Base-by-base conservation (phyloP, 2,113 vertebrate species). In the Jaculus jaculus region DNA sequence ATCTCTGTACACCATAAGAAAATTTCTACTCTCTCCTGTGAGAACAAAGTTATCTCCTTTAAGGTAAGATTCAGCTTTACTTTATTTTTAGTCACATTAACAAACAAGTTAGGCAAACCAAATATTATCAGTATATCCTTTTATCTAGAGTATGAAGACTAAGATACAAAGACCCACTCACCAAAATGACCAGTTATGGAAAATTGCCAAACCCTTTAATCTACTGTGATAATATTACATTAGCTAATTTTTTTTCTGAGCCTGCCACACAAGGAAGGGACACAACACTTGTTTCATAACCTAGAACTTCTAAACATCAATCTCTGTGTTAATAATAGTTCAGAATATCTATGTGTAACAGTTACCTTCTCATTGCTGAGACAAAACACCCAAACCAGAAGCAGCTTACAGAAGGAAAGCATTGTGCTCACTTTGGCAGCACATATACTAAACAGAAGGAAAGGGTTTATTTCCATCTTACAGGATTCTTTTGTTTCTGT, bases 31-130 rank as follows among this genome's bases (percentile, higher is more conserved):
- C 95, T 97, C 13, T 97, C 96, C 86, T 97, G 97, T 88, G 30
- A 94, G 54, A 51, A 96, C 92, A 95, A 94, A 93, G 30, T 0
- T 72, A 7, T 96, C 95, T 69, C 83, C 72, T 97, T 97, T 95
- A 83, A 97, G 96, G 97, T 97, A 97, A 97, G 97, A 79, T 69
- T 71, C 42, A 93, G 10, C 21, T n/a, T 91, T 65, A 54, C 18
- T 82, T 93, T 89, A 10, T 54, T 75, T 87, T 87, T 61, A 69
- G 47, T 71, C 3, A 85, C 66, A 61, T 91, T 84, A 82, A 39
- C 68, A 4, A 28, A 65, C 82, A 81, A 94, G 68, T 89, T 74
- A 81, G 30, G 90, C 93, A 94, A 60, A 7, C 10, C 51, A 75
- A 65, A 34, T 80, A 90, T 47, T 37, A 15, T 87, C 20, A 66